Evolutionary conservation across 37 sponge, comb jelly and placozoan species (phyloP).

Genomic region (Haliclona indistincta): DNA sequence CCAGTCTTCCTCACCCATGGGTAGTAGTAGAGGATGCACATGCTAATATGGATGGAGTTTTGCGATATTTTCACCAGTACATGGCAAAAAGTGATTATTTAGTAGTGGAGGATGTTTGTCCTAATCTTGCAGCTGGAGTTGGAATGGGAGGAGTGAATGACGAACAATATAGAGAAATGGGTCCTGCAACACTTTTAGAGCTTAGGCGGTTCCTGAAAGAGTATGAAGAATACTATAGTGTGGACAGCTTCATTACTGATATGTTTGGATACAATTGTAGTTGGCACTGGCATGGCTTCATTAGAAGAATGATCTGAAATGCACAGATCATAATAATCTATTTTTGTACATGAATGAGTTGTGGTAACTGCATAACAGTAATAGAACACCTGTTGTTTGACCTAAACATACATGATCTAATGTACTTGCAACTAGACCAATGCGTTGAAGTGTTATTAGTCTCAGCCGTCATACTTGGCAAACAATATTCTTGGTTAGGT

Average conservation of each 20-base stretch:
- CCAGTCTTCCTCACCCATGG: neutral
- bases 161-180: neutral
- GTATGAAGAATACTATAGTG: neutral
- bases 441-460: no score
- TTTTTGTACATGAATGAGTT: no score
- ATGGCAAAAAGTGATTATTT: conserved; percentile 13
- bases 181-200: neutral
- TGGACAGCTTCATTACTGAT: conserved; percentile 5
- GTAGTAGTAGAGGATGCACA: conserved; percentile 22
- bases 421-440: no score
- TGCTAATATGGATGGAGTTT: neutral
- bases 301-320: conserved; percentile 5
- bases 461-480: neutral
- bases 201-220: neutral
- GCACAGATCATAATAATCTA: no score
- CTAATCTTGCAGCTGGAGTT: neutral
- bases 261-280: neutral
- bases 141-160: neutral
- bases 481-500: neutral
- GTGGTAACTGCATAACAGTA: no score
- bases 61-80: conserved; percentile 21
- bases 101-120: conserved; percentile 9
- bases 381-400: no score
- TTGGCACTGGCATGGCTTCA: conserved; percentile 10
- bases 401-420: no score